Percentiles rank a stretch among this genome's conserved stretches.
phyloP scores from a whole-genome alignment of 2,113 vertebrate genomes.

The Megaleporinus macrocephalus region DNA sequence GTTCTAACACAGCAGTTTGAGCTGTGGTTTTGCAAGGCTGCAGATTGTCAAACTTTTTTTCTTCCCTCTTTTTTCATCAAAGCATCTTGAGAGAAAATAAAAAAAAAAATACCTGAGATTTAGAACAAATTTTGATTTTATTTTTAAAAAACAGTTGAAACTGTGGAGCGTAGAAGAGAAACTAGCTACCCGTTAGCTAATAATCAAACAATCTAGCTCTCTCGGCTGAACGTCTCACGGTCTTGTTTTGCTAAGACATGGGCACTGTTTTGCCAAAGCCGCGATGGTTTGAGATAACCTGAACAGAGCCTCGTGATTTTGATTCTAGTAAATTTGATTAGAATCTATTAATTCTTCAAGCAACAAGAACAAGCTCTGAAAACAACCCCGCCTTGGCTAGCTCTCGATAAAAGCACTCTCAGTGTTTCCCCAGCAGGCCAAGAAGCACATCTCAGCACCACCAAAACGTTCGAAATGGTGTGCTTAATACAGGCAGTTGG shows the following conservation, averaged over 20 bases:
- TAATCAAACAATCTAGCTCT: not conserved
- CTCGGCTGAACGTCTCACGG: not conserved
- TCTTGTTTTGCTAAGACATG: not conserved
- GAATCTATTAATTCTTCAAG: not conserved
- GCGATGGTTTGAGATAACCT: not conserved
- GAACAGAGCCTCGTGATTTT: not conserved
- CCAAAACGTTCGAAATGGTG: not conserved
- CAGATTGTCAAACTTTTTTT: slow-evolving; percentile 36
- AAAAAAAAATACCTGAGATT: not conserved
- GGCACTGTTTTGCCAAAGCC: not conserved
- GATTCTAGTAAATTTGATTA: not conserved
- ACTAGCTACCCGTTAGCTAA: too few relatives aligned
- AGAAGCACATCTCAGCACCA: not conserved
- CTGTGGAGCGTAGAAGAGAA: too few relatives aligned
- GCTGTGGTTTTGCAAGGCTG: slow-evolving; percentile 57
- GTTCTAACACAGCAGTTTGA: slow-evolving; percentile 44
- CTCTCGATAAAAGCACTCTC: not conserved
- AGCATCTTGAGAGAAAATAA: not conserved
- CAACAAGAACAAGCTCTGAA: not conserved
- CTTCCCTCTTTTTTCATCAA: slow-evolving; percentile 30
- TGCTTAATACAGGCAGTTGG: not conserved
- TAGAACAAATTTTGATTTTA: not conserved
- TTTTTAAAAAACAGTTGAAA: too few relatives aligned
- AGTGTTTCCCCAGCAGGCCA: too few relatives aligned
- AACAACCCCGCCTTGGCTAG: not conserved